phyloP scores from a whole-genome alignment of 2,113 vertebrate genomes.

The Grallaria varia region DNA sequence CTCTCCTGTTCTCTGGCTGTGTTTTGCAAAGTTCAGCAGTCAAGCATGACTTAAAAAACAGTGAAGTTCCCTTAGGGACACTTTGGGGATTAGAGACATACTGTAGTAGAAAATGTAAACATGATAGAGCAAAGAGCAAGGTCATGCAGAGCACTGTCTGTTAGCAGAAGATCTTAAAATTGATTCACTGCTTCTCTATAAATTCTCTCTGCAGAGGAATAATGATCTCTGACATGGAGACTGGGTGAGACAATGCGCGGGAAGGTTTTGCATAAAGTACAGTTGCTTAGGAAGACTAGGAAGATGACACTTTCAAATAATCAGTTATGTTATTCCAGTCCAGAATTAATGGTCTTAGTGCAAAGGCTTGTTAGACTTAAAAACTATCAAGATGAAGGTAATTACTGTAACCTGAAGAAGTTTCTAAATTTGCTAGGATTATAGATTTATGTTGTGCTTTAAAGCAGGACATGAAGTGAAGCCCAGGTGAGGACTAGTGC shows the following conservation, averaged over 20 bases:
- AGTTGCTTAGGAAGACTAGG: not conserved
- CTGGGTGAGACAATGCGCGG: not conserved
- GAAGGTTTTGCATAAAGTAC: not conserved
- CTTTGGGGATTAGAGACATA: conserved; percentile 62
- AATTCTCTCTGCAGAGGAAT: conserved; percentile 49
- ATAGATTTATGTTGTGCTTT: not conserved
- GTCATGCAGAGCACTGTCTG: conserved; percentile 59
- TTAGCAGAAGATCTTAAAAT: conserved; percentile 67
- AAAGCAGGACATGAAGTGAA: not conserved
- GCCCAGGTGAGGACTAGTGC: not conserved
- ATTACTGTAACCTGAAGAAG: not conserved
- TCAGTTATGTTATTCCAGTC: not conserved
- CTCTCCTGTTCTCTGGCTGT: not conserved
- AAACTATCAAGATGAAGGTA: not conserved
- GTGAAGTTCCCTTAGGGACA: conserved; percentile 61
- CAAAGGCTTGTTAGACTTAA: not conserved
- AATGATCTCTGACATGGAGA: conserved; percentile 5
- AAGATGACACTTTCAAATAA: not conserved
- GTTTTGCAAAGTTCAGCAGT: conserved; percentile 56
- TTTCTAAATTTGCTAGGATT: not conserved
- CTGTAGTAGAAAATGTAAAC: conserved; percentile 71
- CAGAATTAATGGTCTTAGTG: not conserved
- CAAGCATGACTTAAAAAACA: conserved; percentile 42
- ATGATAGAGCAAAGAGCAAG: conserved; percentile 64
- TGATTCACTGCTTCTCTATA: conserved; percentile 65